Evolutionary conservation across 2,888 invertebrate species (phyloP), one percentile per base, ranked within the genome.

Genomic region (Trissolcus japonicus): DNA sequence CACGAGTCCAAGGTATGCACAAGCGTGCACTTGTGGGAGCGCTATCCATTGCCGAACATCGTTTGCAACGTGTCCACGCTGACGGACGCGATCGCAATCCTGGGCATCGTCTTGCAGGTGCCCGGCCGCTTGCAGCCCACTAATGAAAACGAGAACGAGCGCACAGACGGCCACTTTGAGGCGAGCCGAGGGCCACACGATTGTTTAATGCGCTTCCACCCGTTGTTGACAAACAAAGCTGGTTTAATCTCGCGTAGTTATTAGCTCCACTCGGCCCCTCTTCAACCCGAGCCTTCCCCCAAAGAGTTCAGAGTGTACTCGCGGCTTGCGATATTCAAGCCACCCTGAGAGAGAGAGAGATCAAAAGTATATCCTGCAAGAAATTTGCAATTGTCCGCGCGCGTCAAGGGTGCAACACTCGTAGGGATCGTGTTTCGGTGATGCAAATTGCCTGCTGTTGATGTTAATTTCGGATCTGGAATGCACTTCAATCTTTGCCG

Each of bases 201-300:
- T 56, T 65, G 66, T 61, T 56, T 71, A 69, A 71, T 69, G 43
- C 57, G 71, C 66, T 56, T 40, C 66, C 71, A 66, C 66, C 11
- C 48, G 46, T 61, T 66, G 69, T 71, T 76, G 61, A 71, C 66
- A 57, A 66, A 76, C 71, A 71, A 76, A 76, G 76, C 71, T 66
- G 66, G 66, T 66, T 71, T 62, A 76, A 71, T 76, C 66, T 76
- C 21, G 61, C 9, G 11, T 62, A 65, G 76, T 76, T 76, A 76
- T 76, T 76, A 76, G 71, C 76, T 21, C 43, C 50, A 35, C 63
- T 66, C n/a, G 55, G 61, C 9, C 17, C 41, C 57, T 66, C 43
- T 43, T 19, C 19, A 11, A 7, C 35, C 35, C 35, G 25, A 25
- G 25, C 35, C n/a, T n/a, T n/a, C 35, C 9, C 35, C 7, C 9